Evolutionary conservation across 2,888 invertebrate species (phyloP), one percentile per base, ranked within the genome.

Genomic region (Acanthosepion lycidas): DNA sequence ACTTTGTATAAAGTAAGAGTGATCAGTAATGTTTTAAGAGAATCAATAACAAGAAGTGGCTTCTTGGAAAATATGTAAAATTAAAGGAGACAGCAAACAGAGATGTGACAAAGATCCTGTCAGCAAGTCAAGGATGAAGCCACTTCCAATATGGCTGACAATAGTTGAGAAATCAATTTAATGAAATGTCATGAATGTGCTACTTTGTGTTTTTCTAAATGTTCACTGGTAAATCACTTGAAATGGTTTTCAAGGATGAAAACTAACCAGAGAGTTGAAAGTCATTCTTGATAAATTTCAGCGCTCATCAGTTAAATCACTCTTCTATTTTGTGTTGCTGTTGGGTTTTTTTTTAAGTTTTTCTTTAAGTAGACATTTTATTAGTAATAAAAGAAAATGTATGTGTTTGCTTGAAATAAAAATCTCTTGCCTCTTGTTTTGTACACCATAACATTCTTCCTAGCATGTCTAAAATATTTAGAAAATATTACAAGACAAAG

Each of bases 21-120:
- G 78, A n/a, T 78, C 15, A n/a, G 78, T 78, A 9, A 6, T n/a
- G 78, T 78, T n/a, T 78, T 12, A 78, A 78, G 4, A n/a, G 78
- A 78, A 78, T 78, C n/a, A 78, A 78, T 78, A 78, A 28, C n/a
- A 12, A 28, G 2, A 78, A 78, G n/a, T 78, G n/a, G 9, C 12
- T 78, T 78, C 78, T n/a, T 78, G n/a, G n/a, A 33, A n/a, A 12
- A n/a, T n/a, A 78, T 78, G n/a, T n/a, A 15, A 78, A 78, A 78
- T 78, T 78, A 78, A 78, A 78, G 78, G 78, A 78, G 78, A 78
- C 78, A 78, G 78, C 78, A n/a, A 78, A 78, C n/a, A 78, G 12
- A n/a, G 78, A 78, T 18, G 18, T 78, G 78, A 78, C 78, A n/a
- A 78, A 78, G n/a, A 78, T 78, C n/a, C n/a, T 78, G 78, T n/a